Percentiles rank a stretch among this genome's conserved stretches.
Evolutionary conservation across 2,797 vertebrate species (phyloP).

Genomic region (Adelosebastes latens): DNA sequence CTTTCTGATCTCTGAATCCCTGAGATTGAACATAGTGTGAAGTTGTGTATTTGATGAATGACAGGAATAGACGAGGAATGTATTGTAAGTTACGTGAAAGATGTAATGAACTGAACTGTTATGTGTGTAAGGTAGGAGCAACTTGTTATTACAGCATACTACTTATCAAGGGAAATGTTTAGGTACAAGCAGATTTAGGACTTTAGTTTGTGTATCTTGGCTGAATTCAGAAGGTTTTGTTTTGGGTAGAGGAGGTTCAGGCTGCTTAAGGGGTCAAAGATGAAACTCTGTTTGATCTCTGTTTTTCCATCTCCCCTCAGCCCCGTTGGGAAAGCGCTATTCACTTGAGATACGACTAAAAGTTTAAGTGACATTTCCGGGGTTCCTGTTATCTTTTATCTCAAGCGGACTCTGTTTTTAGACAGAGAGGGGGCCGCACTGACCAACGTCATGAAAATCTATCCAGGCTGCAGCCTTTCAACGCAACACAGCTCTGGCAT

Average conservation of each 20-base stretch:
- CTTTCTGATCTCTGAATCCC: not conserved
- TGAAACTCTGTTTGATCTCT: conserved; percentile 35
- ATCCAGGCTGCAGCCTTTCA: conserved; percentile 27
- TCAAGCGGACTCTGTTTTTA: conserved; percentile 60
- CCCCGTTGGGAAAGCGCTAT: conserved; percentile 21
- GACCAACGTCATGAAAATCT: conserved; percentile 25
- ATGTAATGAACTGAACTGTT: not conserved
- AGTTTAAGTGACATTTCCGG: conserved; percentile 57
- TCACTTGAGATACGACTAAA: conserved; percentile 54
- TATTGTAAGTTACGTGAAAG: not conserved
- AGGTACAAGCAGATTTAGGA: conserved; percentile 43
- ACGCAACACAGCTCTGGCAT: conserved; percentile 43
- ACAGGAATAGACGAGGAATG: not conserved
- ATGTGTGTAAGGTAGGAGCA: not conserved
- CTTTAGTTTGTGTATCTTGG: conserved; percentile 56
- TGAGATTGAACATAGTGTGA: not conserved
- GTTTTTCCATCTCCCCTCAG: conserved; percentile 48
- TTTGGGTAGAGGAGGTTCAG: conserved; percentile 41
- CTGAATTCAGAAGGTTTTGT: conserved; percentile 43
- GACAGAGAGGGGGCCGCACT: conserved; percentile 29
- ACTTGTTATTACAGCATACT: conserved; percentile 5
- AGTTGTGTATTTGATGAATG: not conserved
- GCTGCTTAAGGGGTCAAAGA: conserved; percentile 47
- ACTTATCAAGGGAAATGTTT: conserved; percentile 34
- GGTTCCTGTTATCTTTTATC: conserved; percentile 63